A percentile compares a stretch with the other conserved stretches of the same genome.
Evolutionary conservation across 2,888 invertebrate genomes (phyloP).

Genomic region (Hypena proboscidalis): DNA sequence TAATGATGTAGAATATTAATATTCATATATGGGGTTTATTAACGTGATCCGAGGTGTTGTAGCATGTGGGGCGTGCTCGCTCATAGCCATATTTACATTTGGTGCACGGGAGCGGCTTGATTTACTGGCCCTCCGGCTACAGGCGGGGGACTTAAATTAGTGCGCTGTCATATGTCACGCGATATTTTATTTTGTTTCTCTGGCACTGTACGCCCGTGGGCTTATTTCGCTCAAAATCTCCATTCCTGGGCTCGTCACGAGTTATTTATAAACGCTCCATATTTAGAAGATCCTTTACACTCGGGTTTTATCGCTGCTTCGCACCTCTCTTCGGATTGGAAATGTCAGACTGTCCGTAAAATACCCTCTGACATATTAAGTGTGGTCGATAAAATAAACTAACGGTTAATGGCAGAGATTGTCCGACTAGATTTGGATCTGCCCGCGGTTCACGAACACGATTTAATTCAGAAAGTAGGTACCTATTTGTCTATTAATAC

Average conservation of each 20-base stretch:
- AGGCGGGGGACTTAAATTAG: constrained; percentile 77
- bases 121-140: constrained; percentile 69
- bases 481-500: no score
- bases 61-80: constrained; percentile 69
- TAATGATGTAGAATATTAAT: constrained; percentile 67
- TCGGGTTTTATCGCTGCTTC: constrained; percentile 42
- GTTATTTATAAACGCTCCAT: constrained; percentile 77
- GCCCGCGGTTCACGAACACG: no score
- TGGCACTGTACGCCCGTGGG: constrained; percentile 52
- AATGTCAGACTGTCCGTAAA: constrained; percentile 14
- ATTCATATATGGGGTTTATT: constrained; percentile 67
- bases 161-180: constrained; percentile 76
- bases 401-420: no score
- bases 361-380: constrained; percentile 1
- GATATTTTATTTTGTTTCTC: constrained; percentile 73
- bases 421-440: no score
- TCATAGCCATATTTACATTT: constrained; percentile 72
- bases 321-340: constrained; percentile 30
- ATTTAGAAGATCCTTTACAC: constrained; percentile 64
- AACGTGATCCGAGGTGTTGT: constrained; percentile 64
- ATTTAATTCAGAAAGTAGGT: no score
- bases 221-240: constrained; percentile 70
- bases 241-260: constrained; percentile 68
- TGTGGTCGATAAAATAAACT: no score
- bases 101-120: constrained; percentile 76